Evolutionary conservation across 2,888 invertebrate genomes (phyloP).

Genomic region (Netelia fuscicornis): DNA sequence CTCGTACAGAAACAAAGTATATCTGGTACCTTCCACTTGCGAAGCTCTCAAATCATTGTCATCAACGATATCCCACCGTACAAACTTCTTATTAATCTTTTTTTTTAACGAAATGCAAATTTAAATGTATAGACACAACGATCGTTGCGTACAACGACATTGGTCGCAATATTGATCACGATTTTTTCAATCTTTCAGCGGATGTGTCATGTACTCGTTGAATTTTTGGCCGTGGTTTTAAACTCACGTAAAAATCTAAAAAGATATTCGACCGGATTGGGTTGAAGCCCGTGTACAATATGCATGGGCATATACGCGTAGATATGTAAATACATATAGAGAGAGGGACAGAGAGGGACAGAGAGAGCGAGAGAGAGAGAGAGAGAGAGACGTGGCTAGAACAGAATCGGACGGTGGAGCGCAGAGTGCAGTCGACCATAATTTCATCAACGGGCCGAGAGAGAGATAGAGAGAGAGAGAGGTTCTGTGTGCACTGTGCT

Average conservation of each 20-base stretch:
- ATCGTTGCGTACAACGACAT: too few relatives aligned
- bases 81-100: conserved; percentile 3
- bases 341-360: too few relatives aligned
- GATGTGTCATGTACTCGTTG: background rate
- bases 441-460: conserved; percentile 82
- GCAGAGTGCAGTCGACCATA: conserved; percentile 84
- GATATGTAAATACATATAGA: too few relatives aligned
- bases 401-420: conserved; percentile 66
- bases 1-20: conserved; percentile 30
- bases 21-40: conserved; percentile 3
- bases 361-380: too few relatives aligned
- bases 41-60: conserved; percentile 44
- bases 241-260: too few relatives aligned
- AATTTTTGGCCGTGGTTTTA: background rate
- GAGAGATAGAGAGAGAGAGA: conserved; percentile 36
- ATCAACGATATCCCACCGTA: conserved; percentile 23
- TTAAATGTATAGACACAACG: too few relatives aligned
- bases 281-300: too few relatives aligned
- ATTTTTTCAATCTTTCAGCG: too few relatives aligned
- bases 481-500: conserved; percentile 72
- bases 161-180: too few relatives aligned
- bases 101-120: background rate
- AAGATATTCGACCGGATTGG: too few relatives aligned
- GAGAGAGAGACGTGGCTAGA: conserved; percentile 47
- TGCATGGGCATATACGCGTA: too few relatives aligned